Percentiles rank a stretch among this genome's conserved stretches.
Conservation (phyloP, 1,140 invertebrate species). For the Pseudomyrmex dendroicus region DNA sequence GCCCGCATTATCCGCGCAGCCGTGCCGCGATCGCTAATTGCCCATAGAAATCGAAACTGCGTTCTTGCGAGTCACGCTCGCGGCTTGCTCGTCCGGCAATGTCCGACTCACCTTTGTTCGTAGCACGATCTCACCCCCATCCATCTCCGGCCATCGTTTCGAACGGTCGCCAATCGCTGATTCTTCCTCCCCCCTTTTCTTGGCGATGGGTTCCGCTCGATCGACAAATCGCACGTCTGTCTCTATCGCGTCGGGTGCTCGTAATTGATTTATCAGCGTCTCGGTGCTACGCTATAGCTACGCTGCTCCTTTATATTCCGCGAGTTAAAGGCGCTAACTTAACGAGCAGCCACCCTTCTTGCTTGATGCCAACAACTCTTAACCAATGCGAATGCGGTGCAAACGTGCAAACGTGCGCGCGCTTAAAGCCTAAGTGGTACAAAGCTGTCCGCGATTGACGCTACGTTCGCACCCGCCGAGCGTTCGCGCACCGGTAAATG, state of each 20-base stretch:
- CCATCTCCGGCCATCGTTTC: slow-evolving; percentile 27
- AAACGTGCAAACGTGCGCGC: slow-evolving; percentile 62
- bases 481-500: slow-evolving; percentile 77
- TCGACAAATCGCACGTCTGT: slow-evolving; percentile 61
- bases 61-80: slow-evolving; percentile 49
- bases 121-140: slow-evolving; percentile 45
- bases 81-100: slow-evolving; percentile 20
- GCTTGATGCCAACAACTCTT: neutral
- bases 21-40: slow-evolving; percentile 67
- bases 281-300: neutral
- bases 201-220: slow-evolving; percentile 38
- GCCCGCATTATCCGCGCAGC: slow-evolving; percentile 61
- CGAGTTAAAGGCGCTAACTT: slow-evolving; percentile 44
- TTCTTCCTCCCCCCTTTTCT: too few species aligned
- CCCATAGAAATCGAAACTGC: slow-evolving; percentile 71
- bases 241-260: slow-evolving; percentile 41
- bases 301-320: slow-evolving; percentile 37
- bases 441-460: slow-evolving; percentile 75
- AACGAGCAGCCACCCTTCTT: slow-evolving; percentile 55
- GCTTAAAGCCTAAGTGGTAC: slow-evolving; percentile 73
- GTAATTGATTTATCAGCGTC: slow-evolving; percentile 61
- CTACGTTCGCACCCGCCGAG: slow-evolving; percentile 77
- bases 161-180: slow-evolving; percentile 19
- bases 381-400: neutral
- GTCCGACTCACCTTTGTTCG: slow-evolving; percentile 42